These are phyloP conservation scores for Acanthopleura granulata DNA, from an alignment of 2,888 invertebrate genomes.

Conservation along the genomic window DNA sequence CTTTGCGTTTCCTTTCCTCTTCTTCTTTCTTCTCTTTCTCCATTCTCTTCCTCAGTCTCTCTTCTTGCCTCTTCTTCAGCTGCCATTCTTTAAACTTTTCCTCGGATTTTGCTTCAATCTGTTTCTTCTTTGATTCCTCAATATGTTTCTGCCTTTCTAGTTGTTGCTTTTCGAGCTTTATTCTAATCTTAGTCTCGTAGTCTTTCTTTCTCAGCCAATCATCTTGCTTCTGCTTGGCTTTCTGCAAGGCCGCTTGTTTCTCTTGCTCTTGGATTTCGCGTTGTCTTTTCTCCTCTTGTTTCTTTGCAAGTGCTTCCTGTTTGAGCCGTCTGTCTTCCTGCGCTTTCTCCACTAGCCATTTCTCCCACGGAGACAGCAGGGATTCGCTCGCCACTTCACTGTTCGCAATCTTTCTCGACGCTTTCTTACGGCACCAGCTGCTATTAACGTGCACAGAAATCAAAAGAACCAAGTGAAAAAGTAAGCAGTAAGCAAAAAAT, in stretches of 20 bases:
- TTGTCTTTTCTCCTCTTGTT: conserved; percentile 39
- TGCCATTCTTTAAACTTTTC: conserved; percentile 41
- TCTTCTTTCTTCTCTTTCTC: conserved; percentile 48
- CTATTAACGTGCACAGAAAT: too few relatives aligned
- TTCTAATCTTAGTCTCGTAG: conserved; percentile 33
- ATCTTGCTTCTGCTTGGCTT: conserved; percentile 45
- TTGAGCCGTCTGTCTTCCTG: conserved; percentile 45
- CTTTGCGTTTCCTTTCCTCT: conserved; percentile 43
- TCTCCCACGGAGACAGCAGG: conserved; percentile 61
- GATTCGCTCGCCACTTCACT: conserved; percentile 41
- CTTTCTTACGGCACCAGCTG: background rate
- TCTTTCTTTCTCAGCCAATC: conserved; percentile 56
- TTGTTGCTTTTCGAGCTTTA: conserved; percentile 34
- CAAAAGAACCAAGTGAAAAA: too few relatives aligned
- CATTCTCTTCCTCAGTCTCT: conserved; percentile 42
- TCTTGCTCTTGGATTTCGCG: conserved; percentile 45
- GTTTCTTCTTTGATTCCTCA: conserved; percentile 33
- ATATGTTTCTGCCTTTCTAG: conserved; percentile 28
- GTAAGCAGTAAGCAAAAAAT: too few relatives aligned
- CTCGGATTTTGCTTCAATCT: conserved; percentile 35
- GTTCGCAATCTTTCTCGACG: background rate
- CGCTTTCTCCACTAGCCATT: conserved; percentile 61
- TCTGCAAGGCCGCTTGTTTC: conserved; percentile 43
- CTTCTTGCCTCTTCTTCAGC: conserved; percentile 40
- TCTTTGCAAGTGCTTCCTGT: conserved; percentile 39